Evolutionary conservation across 2,797 vertebrate species (phyloP).

Genomic region (Tenualosa ilisha): DNA sequence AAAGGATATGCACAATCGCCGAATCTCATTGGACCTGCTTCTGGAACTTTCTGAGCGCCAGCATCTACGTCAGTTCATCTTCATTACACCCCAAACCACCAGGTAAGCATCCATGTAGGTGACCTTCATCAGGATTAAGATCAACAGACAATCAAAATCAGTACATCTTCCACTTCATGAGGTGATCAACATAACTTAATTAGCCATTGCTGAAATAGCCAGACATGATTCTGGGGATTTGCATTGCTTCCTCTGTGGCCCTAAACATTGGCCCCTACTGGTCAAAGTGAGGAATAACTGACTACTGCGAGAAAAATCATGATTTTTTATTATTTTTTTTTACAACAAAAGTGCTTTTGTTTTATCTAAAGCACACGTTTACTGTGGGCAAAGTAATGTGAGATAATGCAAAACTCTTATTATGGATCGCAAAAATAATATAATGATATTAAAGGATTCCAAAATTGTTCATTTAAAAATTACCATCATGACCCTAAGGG

Average conservation of each 20-base stretch:
- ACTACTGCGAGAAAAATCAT: no score
- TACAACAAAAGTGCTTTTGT: background rate
- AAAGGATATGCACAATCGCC: slow-evolving; percentile 70
- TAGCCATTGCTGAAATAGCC: background rate
- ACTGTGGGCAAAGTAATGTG: no score
- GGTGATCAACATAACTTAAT: background rate
- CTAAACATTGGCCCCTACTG: no score
- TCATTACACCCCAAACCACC: slow-evolving; percentile 67
- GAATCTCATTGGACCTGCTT: slow-evolving; percentile 68
- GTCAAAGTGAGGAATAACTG: background rate
- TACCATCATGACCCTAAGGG: background rate
- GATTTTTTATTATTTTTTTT: background rate
- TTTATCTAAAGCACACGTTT: background rate
- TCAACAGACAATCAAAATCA: background rate
- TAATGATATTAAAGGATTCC: background rate
- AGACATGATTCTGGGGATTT: background rate
- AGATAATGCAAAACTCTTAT: no score
- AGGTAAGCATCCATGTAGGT: slow-evolving; percentile 53
- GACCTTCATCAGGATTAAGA: background rate
- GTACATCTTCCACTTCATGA: background rate
- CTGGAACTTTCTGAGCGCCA: slow-evolving; percentile 68
- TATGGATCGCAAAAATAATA: no score
- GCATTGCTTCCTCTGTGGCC: background rate
- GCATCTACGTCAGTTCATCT: slow-evolving; percentile 68
- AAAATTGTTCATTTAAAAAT: background rate